These are phyloP conservation scores for Drosophila pseudoobscura DNA, from an alignment of 1,140 invertebrate genomes.

Conservation along the genomic window DNA sequence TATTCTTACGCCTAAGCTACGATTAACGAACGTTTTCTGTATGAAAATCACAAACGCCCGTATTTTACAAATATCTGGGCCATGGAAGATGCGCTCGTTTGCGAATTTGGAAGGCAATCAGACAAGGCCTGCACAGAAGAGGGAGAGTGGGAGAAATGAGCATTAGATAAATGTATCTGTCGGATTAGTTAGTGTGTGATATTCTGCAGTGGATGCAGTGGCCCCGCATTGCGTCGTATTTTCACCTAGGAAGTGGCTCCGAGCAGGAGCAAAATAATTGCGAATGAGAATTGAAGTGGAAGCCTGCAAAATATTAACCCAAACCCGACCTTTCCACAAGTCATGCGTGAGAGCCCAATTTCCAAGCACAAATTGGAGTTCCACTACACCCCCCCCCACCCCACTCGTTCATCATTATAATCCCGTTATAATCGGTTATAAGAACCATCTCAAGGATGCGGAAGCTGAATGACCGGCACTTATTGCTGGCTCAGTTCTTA, in stretches of 20 bases:
- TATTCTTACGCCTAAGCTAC: slow-evolving; percentile 53
- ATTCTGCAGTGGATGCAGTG: too few relatives aligned
- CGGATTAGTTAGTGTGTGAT: not conserved
- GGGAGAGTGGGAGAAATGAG: not conserved
- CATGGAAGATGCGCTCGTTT: slow-evolving; percentile 79
- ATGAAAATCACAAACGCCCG: slow-evolving; percentile 78
- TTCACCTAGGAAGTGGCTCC: too few relatives aligned
- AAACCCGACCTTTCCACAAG: too few relatives aligned
- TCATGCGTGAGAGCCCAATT: not conserved
- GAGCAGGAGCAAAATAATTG: too few relatives aligned
- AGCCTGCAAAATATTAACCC: too few relatives aligned
- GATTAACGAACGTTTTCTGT: slow-evolving; percentile 57
- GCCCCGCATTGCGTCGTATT: too few relatives aligned
- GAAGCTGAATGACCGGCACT: slow-evolving; percentile 25
- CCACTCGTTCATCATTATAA: slow-evolving; percentile 1
- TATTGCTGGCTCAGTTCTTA: slow-evolving; percentile 25
- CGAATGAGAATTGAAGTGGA: too few relatives aligned
- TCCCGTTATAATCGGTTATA: slow-evolving; percentile 16
- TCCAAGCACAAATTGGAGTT: not conserved
- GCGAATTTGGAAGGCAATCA: slow-evolving; percentile 81
- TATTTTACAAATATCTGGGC: slow-evolving; percentile 81
- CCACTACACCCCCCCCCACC: not conserved
- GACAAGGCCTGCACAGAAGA: slow-evolving; percentile 76
- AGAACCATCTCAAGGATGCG: slow-evolving; percentile 19
- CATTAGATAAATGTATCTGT: slow-evolving; percentile 3